Conservation (phyloP, 1,140 invertebrate species). For the Arctopsyche grandis region DNA sequence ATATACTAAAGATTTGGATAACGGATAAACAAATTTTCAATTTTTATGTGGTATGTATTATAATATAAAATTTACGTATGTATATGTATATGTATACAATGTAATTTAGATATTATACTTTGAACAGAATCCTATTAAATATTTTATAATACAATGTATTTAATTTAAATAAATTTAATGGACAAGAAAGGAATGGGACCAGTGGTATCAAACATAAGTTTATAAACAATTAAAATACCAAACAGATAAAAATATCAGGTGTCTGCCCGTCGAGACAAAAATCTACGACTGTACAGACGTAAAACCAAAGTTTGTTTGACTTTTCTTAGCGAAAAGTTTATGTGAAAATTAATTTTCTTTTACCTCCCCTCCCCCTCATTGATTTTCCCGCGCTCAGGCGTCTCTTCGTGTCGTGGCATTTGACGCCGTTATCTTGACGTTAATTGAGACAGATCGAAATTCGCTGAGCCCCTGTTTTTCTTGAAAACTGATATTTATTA, state of each 20-base stretch:
- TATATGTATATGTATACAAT: too few relatives aligned
- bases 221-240: not conserved
- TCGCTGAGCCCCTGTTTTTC: conserved; percentile 45
- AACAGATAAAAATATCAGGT: conserved; percentile 30
- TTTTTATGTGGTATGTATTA: too few relatives aligned
- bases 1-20: too few relatives aligned
- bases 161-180: conserved; percentile 7
- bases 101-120: too few relatives aligned
- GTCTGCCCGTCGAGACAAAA: conserved; percentile 3
- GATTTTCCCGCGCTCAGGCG: not conserved
- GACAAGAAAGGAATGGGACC: not conserved
- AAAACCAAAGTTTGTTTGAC: conserved; percentile 38
- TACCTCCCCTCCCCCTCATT: not conserved
- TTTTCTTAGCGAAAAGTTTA: conserved; percentile 48
- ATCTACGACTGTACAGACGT: conserved; percentile 14
- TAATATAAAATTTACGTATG: too few relatives aligned
- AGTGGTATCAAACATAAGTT: too few relatives aligned
- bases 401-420: conserved; percentile 28
- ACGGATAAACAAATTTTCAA: too few relatives aligned
- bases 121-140: too few relatives aligned
- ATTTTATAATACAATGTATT: too few relatives aligned
- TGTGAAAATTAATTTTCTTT: conserved; percentile 49
- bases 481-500: conserved; percentile 46
- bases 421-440: conserved; percentile 51
- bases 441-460: conserved; percentile 55